Base-by-base conservation (phyloP, 2,888 invertebrate species). In the Lysandra coridon region DNA sequence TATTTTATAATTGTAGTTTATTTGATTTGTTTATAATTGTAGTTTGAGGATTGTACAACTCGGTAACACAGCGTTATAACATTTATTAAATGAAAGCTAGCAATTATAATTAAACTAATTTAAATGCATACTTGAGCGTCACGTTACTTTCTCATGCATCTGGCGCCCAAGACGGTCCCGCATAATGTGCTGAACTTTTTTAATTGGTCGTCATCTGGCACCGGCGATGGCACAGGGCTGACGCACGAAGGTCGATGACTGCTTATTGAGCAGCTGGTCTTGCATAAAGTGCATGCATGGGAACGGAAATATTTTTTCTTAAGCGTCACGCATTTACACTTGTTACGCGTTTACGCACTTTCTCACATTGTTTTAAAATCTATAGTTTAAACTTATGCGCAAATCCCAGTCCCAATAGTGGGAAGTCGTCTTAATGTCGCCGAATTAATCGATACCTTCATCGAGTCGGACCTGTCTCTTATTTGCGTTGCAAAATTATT, bases 171-270 rank as follows among this genome's bases (percentile, higher is more conserved):
- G 87, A 85, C 85, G 90, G 90, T 91, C 91, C 88, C 90, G 91
- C 90, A 90, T 92, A 92, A 92, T 92, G 92, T 91, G 92, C 91
- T 89, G 88, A 90, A 93, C 93, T 92, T 93, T 92, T 93, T 92
- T 93, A 93, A 94, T 93, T 93, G 93, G 86, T 88, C 90, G 88
- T 92, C 93, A 94, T 93, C 92, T 93, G 93, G 90, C 89, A 89
- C 88, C 91, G 84, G 85, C 86, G 83, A 83, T 84, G 80, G 84
- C 85, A 86, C 86, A 86, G 81, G 87, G 86, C 84, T 93, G 93
- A 93, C 93, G 94, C 93, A 93, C 88, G 85, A 87, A 89, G 93
- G 94, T 94, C 94, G 88, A 88, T 88, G 94, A 92, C 93, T 91
- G 85, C 82, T 92, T 93, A 92, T 91, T 91, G 89, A 88, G 82